Conservation (phyloP, 2,888 invertebrate genomes). For the Leptura quadrifasciata region DNA sequence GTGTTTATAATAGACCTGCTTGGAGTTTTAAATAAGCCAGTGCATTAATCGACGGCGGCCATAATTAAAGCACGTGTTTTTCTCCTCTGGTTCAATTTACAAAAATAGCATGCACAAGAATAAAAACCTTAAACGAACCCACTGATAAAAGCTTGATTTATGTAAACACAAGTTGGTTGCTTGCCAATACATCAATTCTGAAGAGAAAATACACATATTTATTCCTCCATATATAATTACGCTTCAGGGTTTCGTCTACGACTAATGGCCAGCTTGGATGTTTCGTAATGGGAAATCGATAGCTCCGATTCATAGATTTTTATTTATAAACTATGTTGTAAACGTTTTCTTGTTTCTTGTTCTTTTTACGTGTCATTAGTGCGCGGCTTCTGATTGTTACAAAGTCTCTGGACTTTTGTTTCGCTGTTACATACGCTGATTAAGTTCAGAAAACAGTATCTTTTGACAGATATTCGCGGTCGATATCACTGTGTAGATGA, state of each 20-base stretch:
- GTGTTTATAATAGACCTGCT: background rate
- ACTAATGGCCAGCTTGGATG: conserved; percentile 29
- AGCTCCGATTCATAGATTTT: conserved; percentile 42
- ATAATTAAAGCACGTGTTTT: conserved; percentile 5
- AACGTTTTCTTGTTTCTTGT: conserved; percentile 14
- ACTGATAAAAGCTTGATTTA: conserved; percentile 56
- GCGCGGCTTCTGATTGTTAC: background rate
- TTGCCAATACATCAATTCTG: conserved; percentile 57
- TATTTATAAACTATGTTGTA: conserved; percentile 35
- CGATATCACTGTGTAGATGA: no score
- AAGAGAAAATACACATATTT: conserved; percentile 48
- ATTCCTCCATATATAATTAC: conserved; percentile 49
- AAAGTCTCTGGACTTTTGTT: no score
- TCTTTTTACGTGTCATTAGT: background rate
- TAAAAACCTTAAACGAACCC: conserved; percentile 29
- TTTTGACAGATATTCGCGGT: no score
- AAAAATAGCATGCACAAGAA: conserved; percentile 35
- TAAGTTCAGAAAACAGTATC: no score
- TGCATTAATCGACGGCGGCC: background rate
- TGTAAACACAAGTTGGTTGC: conserved; percentile 54
- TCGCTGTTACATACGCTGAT: no score
- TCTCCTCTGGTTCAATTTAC: background rate
- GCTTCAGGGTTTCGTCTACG: conserved; percentile 30
- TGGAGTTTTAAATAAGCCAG: background rate
- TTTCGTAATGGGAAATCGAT: conserved; percentile 45